Evolutionary conservation across 2,113 vertebrate species (phyloP).

Genomic region (Mixornis gularis): DNA sequence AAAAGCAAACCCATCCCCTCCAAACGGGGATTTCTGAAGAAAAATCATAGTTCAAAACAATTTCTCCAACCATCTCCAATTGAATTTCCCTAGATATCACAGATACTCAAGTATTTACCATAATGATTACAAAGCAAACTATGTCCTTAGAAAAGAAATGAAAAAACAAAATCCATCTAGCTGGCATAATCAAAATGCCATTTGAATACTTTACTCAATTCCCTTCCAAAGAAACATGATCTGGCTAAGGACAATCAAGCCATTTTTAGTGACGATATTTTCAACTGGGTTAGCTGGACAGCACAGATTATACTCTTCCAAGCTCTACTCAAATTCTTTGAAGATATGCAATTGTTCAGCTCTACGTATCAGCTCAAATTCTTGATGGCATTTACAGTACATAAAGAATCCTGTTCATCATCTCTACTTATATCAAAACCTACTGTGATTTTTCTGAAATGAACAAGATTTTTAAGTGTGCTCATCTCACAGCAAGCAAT

Average conservation of each 20-base stretch:
- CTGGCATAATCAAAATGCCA: not conserved
- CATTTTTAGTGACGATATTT: not conserved
- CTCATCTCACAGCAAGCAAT: not conserved
- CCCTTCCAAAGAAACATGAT: not conserved
- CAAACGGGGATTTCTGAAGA: not conserved
- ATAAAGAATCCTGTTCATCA: not conserved
- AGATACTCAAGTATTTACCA: not conserved
- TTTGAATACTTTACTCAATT: not conserved
- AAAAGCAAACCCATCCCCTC: not conserved
- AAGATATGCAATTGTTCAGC: not conserved
- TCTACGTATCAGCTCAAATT: not conserved
- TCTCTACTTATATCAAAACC: not conserved
- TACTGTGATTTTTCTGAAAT: constrained; percentile 12
- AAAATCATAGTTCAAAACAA: not conserved
- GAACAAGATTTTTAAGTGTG: constrained; percentile 14
- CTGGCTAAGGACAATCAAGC: not conserved
- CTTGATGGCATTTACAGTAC: not conserved
- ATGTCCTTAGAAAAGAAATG: not conserved
- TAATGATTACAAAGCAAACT: not conserved
- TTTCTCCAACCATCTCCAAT: not conserved
- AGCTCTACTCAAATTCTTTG: not conserved
- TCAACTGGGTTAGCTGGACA: not conserved
- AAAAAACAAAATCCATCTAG: not conserved
- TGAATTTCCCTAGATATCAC: not conserved
- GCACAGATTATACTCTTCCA: not conserved